These are phyloP conservation scores for Grapholita molesta DNA, from an alignment of 1,140 invertebrate species.

Conservation along the genomic window DNA sequence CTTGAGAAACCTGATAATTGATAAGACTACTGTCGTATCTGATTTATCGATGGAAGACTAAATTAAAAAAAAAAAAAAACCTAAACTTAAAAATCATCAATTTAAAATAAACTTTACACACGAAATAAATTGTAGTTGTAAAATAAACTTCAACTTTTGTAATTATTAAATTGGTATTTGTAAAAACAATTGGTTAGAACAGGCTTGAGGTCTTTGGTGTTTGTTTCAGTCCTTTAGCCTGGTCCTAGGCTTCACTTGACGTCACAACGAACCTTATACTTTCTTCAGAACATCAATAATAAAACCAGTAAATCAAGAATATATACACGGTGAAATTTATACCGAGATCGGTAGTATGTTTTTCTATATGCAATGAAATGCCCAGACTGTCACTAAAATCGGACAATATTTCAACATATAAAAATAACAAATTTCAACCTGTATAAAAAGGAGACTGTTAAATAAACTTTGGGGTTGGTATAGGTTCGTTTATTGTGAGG, in stretches of 20 bases:
- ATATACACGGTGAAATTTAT: too few relatives aligned
- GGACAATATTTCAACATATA: too few relatives aligned
- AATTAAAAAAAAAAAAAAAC: background rate
- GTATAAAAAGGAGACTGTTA: background rate
- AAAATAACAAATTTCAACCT: too few relatives aligned
- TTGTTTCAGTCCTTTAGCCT: background rate
- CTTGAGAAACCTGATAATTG: too few relatives aligned
- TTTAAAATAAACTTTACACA: background rate
- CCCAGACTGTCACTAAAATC: too few relatives aligned
- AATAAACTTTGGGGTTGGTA: background rate
- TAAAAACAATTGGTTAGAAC: background rate
- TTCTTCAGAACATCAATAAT: too few relatives aligned
- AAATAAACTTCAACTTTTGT: conserved; percentile 10
- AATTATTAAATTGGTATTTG: background rate
- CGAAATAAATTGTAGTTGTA: background rate
- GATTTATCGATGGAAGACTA: too few relatives aligned
- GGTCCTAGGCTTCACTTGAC: background rate
- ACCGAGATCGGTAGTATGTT: too few relatives aligned
- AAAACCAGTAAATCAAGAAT: too few relatives aligned
- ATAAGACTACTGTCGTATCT: too few relatives aligned
- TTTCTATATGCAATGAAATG: too few relatives aligned
- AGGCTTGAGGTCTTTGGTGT: background rate
- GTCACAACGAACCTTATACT: background rate
- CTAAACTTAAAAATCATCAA: background rate
- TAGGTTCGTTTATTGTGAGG: background rate